phyloP scores from a whole-genome alignment of 2,113 vertebrate genomes.

The Bostrychus sinensis region DNA sequence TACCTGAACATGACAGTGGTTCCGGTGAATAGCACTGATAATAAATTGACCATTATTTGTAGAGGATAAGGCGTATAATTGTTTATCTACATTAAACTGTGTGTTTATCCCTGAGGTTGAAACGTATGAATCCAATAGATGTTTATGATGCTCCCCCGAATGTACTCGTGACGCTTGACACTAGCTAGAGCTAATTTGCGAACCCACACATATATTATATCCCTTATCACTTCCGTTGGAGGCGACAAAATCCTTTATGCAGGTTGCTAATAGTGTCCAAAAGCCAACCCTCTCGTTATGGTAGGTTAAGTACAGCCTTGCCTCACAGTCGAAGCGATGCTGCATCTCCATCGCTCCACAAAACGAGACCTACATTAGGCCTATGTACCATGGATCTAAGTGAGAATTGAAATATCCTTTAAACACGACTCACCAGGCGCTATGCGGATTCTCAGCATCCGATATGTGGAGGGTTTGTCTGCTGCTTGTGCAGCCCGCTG shows the following conservation, averaged over 20 bases:
- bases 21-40: not conserved
- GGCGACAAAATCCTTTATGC: not conserved
- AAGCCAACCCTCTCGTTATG: constrained; percentile 17
- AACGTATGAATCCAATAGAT: constrained; percentile 18
- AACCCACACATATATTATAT: not conserved
- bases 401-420: not conserved
- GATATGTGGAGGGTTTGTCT: constrained; percentile 38
- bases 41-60: not conserved
- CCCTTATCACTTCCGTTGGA: constrained; percentile 13
- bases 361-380: not conserved
- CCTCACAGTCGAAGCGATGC: constrained; percentile 43
- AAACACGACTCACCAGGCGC: constrained; percentile 57
- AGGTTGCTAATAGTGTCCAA: constrained; percentile 17
- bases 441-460: constrained; percentile 48
- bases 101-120: constrained; percentile 28
- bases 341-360: constrained; percentile 26
- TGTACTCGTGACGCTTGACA: not conserved
- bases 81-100: not conserved
- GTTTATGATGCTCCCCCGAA: not conserved
- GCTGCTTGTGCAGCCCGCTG: constrained; percentile 40
- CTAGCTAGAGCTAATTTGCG: constrained; percentile 5
- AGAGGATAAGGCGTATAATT: not conserved
- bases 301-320: constrained; percentile 2
- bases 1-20: not conserved
- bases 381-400: no score